A percentile compares a stretch with the other conserved stretches of the same genome.
Conservation (phyloP, 2,113 vertebrate genomes). For the Macroglossus sobrinus region DNA sequence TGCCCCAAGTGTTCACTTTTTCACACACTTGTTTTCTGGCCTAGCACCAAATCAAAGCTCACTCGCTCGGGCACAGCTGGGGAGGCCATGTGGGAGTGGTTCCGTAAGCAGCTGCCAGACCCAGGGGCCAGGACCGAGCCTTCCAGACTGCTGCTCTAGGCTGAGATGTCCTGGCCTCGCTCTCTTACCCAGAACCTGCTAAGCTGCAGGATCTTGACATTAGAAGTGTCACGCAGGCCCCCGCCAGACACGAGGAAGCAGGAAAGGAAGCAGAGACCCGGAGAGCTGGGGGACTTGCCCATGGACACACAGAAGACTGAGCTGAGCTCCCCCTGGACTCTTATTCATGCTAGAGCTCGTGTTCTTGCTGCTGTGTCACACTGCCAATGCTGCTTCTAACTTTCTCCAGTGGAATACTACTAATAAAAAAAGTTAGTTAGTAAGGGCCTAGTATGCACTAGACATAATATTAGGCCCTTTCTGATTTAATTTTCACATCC, state of each 20-base stretch:
- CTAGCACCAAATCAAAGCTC: background rate
- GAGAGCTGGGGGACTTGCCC: background rate
- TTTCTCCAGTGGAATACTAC: background rate
- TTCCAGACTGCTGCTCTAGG: constrained; percentile 26
- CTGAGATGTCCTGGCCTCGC: background rate
- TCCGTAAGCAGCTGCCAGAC: background rate
- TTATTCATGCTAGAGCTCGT: background rate
- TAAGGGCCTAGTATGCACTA: background rate
- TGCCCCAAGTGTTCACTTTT: background rate
- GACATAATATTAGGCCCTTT: background rate
- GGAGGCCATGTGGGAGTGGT: background rate
- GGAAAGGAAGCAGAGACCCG: background rate
- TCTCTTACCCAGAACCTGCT: background rate
- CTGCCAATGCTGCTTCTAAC: background rate
- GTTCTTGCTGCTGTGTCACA: background rate
- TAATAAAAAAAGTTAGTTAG: background rate
- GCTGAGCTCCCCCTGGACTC: background rate
- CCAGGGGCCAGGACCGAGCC: background rate
- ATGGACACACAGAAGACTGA: accelerated
- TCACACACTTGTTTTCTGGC: background rate
- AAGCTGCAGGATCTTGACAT: background rate
- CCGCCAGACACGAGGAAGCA: background rate
- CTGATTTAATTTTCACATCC: background rate
- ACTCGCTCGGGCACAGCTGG: background rate
- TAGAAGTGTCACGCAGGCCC: background rate